Evolutionary conservation across 2,888 invertebrate species (phyloP), one percentile per base, ranked within the genome.

Genomic region (Hofmannophila pseudospretella): DNA sequence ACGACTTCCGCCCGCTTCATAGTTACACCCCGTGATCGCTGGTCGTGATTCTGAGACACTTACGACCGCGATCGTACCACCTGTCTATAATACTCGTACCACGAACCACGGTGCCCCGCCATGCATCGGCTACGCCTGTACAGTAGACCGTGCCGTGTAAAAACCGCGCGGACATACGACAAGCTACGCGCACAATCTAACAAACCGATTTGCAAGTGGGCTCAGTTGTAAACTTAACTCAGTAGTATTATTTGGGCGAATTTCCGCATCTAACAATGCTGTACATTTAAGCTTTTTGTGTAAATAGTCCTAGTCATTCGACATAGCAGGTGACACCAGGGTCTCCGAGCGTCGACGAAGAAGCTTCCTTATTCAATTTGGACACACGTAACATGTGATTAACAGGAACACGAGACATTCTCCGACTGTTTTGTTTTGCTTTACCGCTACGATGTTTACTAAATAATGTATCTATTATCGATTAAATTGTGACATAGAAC

Each of bases 281-380:
- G 85, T 86, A 85, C 66, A 86, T 81, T 68, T 71, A 67, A 84
- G 85, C 84, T 86, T 86, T 86, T 82, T 86, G 81, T 86, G 85
- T 85, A 82, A 75, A 81, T 80, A 85, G 72, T 68, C 67, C 55
- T 78, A 75, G 71, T 67, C 51, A 54, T 60, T 51, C 60, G 49
- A 49, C 56, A 54, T 57, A 64, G 54, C 65, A 52, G 59, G 58
- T 49, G 54, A 44, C 63, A 54, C 38, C 67, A 49, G 57, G 65
- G 59, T 38, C 68, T 45, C 38, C 68, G 62, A 64, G 64, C 67
- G 51, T n/a, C 27, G 23, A 8, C 32, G 67, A 67, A 56, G 60
- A 49, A 47, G 52, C 33, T 28, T 19, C 33, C 32, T 25, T 41
- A 44, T 45, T 55, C 51, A 60, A 58, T 57, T 8, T 54, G 67